Evolutionary conservation across 2,113 vertebrate genomes (phyloP).

Genomic region (Cyprinodon variegatus): DNA sequence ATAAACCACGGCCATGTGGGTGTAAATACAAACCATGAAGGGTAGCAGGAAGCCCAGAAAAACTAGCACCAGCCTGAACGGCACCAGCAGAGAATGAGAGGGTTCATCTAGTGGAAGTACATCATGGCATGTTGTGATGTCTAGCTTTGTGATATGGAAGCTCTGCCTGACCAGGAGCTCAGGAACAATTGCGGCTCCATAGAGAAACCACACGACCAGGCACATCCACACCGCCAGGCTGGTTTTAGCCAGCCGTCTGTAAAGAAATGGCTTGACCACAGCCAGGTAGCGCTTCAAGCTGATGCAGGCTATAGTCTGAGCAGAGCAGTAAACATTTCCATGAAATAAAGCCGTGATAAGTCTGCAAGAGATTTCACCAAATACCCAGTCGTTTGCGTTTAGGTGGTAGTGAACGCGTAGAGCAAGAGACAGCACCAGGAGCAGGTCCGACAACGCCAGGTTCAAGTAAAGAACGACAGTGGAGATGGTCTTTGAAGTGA

Average conservation of each 20-base stretch:
- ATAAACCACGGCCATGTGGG: conserved; percentile 84
- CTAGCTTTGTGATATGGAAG: conserved; percentile 68
- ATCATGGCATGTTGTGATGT: conserved; percentile 86
- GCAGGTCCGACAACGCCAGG: conserved; percentile 86
- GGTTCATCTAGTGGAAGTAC: conserved; percentile 76
- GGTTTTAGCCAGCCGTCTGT: conserved; percentile 82
- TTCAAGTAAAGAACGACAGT: conserved; percentile 85
- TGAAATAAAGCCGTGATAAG: conserved; percentile 85
- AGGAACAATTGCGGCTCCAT: conserved; percentile 82
- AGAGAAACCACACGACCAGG: conserved; percentile 79
- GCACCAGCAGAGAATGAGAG: conserved; percentile 68
- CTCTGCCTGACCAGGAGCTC: conserved; percentile 85
- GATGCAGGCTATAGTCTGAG: conserved; percentile 86
- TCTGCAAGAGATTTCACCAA: conserved; percentile 87
- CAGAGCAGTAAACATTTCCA: conserved; percentile 90
- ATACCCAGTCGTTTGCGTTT: conserved; percentile 88
- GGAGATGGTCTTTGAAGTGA: conserved; percentile 77
- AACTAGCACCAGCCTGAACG: conserved; percentile 82
- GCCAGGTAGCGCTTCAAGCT: conserved; percentile 89
- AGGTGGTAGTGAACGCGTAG: conserved; percentile 89
- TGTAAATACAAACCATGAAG: conserved; percentile 81
- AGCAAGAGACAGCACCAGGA: conserved; percentile 85
- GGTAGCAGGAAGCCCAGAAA: conserved; percentile 86
- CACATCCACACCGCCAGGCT: conserved; percentile 71
- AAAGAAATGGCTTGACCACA: conserved; percentile 89